Conservation (phyloP, 2,797 vertebrate genomes). For the Psittacula derbiana region DNA sequence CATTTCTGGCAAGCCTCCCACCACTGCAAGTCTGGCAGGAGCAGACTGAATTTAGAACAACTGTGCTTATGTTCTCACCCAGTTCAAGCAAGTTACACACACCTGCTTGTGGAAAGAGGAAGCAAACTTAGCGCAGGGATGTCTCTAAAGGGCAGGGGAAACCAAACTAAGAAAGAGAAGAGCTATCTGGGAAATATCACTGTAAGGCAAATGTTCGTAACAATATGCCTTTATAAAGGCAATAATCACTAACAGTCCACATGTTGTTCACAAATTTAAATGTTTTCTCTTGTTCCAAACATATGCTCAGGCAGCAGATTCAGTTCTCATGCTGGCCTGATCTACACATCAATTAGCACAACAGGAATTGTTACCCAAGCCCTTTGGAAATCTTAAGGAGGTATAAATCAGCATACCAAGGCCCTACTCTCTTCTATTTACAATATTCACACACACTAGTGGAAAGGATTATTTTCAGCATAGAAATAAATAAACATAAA, state of each 20-base stretch:
- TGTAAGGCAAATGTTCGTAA: background rate
- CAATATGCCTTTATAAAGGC: background rate
- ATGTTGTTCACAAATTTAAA: background rate
- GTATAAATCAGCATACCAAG: background rate
- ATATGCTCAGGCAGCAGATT: background rate
- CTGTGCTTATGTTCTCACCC: background rate
- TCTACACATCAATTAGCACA: background rate
- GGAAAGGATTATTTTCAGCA: background rate
- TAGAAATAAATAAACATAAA: background rate
- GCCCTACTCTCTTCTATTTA: background rate
- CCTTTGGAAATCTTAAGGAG: background rate
- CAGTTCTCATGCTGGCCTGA: background rate
- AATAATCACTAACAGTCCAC: background rate
- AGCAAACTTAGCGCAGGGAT: background rate
- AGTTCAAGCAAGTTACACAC: background rate
- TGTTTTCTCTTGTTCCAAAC: background rate
- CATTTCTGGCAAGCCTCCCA: background rate
- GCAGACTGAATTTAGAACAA: background rate
- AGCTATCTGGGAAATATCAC: background rate
- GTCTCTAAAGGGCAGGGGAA: background rate
- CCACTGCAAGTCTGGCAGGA: background rate
- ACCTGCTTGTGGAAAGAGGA: background rate
- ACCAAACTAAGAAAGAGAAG: background rate
- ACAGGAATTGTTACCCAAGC: background rate
- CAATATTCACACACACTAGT: background rate